phyloP scores from a whole-genome alignment of 2,888 invertebrate genomes.

The Brachypalpus laphriformis region DNA sequence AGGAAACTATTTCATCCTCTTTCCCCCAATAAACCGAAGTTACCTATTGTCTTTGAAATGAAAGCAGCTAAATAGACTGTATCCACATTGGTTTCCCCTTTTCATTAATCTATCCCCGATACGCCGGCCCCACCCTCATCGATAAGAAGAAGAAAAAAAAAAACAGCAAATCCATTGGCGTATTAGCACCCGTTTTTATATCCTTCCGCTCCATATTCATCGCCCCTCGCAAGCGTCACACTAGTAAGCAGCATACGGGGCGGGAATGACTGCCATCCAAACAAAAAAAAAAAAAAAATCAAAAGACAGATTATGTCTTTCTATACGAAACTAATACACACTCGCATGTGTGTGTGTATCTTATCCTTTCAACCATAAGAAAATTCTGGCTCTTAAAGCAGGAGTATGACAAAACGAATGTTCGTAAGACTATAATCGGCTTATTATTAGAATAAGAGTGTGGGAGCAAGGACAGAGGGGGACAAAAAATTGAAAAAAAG shows the following conservation, averaged over 20 bases:
- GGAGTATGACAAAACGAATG: slow-evolving; percentile 54
- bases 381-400: slow-evolving; percentile 26
- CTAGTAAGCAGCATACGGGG: not conserved
- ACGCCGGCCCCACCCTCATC: not conserved
- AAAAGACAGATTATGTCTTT: slow-evolving; percentile 63
- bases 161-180: slow-evolving; percentile 50
- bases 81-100: slow-evolving; percentile 29
- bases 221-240: not conserved
- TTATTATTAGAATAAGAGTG: slow-evolving; percentile 58
- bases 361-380: slow-evolving; percentile 53
- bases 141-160: not conserved
- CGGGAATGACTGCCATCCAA: slow-evolving; percentile 18
- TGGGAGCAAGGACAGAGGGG: not conserved
- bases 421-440: slow-evolving; percentile 68
- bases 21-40: slow-evolving; percentile 32
- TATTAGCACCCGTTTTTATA: slow-evolving; percentile 69
- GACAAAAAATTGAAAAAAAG: not conserved
- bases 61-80: slow-evolving; percentile 51
- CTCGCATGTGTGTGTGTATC: slow-evolving; percentile 14
- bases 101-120: slow-evolving; percentile 41
- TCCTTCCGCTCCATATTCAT: slow-evolving; percentile 49
- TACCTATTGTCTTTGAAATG: slow-evolving; percentile 54
- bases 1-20: slow-evolving; percentile 28
- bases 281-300: slow-evolving; percentile 50
- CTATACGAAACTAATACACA: slow-evolving; percentile 22